A percentile compares a stretch with the other conserved stretches of the same genome.
These are phyloP conservation scores for Salmo trutta DNA, from an alignment of 2,797 vertebrate species.

Conservation along the genomic window DNA sequence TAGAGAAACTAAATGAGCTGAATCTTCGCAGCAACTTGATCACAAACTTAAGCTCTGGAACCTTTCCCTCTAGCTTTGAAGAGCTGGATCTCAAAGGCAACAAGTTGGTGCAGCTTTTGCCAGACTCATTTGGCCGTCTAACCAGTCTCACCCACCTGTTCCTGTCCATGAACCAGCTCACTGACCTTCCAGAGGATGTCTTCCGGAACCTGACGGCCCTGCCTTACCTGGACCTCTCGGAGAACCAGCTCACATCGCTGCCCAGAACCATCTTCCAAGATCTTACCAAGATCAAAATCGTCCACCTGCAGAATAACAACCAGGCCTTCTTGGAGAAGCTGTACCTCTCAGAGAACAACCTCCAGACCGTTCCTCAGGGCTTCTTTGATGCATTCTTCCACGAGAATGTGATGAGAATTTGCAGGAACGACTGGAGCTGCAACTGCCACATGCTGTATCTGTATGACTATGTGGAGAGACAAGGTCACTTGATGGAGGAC, in stretches of 20 bases:
- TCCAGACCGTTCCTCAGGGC: constrained; percentile 74
- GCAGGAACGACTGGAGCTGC: constrained; percentile 87
- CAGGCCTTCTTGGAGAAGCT: constrained; percentile 75
- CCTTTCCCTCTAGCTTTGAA: constrained; percentile 68
- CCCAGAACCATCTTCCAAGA: constrained; percentile 64
- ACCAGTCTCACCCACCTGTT: constrained; percentile 72
- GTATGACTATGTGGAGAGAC: constrained; percentile 75
- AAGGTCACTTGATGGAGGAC: constrained; percentile 58
- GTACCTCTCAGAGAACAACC: constrained; percentile 76
- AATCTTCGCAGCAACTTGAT: constrained; percentile 84
- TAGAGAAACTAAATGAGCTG: constrained; percentile 74
- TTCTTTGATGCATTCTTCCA: constrained; percentile 70
- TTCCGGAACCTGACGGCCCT: constrained; percentile 75
- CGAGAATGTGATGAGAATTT: constrained; percentile 70
- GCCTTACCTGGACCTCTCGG: constrained; percentile 76
- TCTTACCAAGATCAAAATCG: constrained; percentile 55
- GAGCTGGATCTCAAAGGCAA: constrained; percentile 82
- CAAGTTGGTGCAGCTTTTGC: constrained; percentile 63
- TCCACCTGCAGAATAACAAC: constrained; percentile 83
- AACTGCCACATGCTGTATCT: constrained; percentile 84
- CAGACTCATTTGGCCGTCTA: constrained; percentile 58
- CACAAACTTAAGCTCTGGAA: constrained; percentile 50
- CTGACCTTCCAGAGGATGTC: constrained; percentile 59
- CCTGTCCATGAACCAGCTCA: constrained; percentile 79
- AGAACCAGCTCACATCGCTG: constrained; percentile 77